Conservation (phyloP, 2,113 vertebrate genomes). For the Ursus arctos region DNA sequence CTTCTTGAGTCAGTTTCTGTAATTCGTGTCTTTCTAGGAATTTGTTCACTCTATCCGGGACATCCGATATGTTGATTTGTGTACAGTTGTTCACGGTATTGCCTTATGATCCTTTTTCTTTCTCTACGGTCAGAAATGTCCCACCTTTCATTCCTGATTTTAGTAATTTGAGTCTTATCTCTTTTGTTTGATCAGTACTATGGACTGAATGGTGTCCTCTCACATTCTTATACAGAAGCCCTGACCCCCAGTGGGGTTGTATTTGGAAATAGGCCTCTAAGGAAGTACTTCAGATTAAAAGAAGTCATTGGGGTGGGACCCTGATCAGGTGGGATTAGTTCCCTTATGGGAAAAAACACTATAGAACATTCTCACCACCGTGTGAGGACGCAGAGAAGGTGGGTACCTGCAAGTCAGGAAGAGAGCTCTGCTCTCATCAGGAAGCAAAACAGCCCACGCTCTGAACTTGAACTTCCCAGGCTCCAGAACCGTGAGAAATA, state of each 20-base stretch:
- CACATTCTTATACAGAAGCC: not conserved
- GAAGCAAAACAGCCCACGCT: not conserved
- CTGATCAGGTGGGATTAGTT: not conserved
- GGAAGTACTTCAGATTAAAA: not conserved
- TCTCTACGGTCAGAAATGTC: not conserved
- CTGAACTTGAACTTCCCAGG: not conserved
- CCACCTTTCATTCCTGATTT: not conserved
- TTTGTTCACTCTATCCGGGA: not conserved
- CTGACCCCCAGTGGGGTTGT: not conserved
- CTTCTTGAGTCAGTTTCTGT: constrained; percentile 3
- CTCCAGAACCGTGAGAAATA: not conserved
- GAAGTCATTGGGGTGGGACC: not conserved
- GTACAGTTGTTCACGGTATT: not conserved
- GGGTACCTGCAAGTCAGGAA: not conserved
- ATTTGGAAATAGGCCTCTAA: not conserved
- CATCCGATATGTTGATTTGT: not conserved
- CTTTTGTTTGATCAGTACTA: not conserved
- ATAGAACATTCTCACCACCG: not conserved
- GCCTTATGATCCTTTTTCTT: not conserved
- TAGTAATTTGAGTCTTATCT: not conserved
- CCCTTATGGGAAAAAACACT: not conserved
- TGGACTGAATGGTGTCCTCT: not conserved
- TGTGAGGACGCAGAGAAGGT: not conserved
- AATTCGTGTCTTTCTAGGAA: not conserved
- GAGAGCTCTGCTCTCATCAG: not conserved